These are phyloP conservation scores for Anastrepha obliqua DNA, from an alignment of 1,140 invertebrate species.

Conservation along the genomic window DNA sequence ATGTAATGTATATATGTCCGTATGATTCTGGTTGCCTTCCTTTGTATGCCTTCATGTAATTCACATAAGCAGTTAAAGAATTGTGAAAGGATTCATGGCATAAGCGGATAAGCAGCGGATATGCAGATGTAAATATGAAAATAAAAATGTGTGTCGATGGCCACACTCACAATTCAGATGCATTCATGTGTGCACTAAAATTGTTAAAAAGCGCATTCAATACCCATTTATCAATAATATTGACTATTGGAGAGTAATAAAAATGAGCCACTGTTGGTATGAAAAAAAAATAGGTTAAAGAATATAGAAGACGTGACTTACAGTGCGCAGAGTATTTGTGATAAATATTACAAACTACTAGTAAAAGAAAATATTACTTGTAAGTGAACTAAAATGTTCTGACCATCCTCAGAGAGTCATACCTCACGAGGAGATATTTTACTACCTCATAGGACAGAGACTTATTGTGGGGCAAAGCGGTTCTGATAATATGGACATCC, in stretches of 20 bases:
- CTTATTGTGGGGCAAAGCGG: too few relatives aligned
- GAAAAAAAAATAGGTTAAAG: background rate
- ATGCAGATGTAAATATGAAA: constrained; percentile 7
- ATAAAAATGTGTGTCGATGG: background rate
- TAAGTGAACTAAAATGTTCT: too few relatives aligned
- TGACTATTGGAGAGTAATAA: constrained; percentile 22
- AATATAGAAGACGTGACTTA: too few relatives aligned
- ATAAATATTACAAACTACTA: too few relatives aligned
- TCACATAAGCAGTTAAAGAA: background rate
- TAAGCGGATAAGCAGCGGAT: background rate
- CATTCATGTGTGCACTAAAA: constrained; percentile 28
- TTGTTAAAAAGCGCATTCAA: constrained; percentile 43
- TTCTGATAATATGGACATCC: too few relatives aligned
- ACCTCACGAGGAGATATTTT: too few relatives aligned
- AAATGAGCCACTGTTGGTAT: background rate
- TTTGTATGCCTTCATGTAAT: constrained; percentile 3
- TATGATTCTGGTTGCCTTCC: background rate
- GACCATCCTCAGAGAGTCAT: too few relatives aligned
- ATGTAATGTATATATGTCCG: background rate
- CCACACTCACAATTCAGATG: background rate
- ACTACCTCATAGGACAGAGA: too few relatives aligned
- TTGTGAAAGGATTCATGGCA: background rate
- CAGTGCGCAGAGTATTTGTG: too few relatives aligned
- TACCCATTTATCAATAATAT: constrained; percentile 26
- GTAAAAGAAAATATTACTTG: too few relatives aligned